Percentiles rank a stretch among this genome's conserved stretches.
phyloP scores from a whole-genome alignment of 1,140 invertebrate genomes.

The Paracyclopina nana region DNA sequence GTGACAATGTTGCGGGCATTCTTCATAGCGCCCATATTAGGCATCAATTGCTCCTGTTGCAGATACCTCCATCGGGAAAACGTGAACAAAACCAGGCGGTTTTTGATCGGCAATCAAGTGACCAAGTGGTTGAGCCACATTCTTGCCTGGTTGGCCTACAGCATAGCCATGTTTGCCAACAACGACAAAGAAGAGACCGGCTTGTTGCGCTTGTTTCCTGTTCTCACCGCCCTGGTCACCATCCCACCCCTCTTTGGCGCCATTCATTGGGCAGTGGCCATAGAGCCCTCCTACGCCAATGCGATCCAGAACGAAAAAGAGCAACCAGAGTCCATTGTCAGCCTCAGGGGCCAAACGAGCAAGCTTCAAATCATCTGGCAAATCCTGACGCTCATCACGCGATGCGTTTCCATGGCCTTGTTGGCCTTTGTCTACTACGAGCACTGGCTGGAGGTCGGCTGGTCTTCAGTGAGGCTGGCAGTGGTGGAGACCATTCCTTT shows the following conservation, averaged over 20 bases:
- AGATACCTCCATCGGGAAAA: not conserved
- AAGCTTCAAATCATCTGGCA: slow-evolving; percentile 1
- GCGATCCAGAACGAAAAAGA: too few relatives aligned
- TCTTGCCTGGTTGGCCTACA: not conserved
- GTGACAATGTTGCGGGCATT: not conserved
- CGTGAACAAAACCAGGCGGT: not conserved
- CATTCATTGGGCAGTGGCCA: not conserved
- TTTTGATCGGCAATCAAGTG: not conserved
- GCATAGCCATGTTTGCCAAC: not conserved
- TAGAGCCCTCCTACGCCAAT: not conserved
- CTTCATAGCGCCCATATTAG: not conserved
- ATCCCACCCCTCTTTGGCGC: not conserved
- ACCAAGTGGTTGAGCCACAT: not conserved
- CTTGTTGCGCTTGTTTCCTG: not conserved
- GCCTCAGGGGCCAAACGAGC: not conserved
- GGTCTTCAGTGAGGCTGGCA: not conserved
- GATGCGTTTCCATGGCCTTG: slow-evolving; percentile 1
- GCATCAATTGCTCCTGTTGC: not conserved
- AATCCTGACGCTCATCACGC: not conserved
- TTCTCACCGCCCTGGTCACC: not conserved
- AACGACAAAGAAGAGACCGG: not conserved
- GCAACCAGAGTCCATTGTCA: not conserved
- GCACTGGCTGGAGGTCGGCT: not conserved
- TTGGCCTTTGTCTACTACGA: not conserved
- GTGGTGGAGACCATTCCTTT: not conserved